phyloP scores from a whole-genome alignment of 1,140 invertebrate species.

The Octopus sinensis region DNA sequence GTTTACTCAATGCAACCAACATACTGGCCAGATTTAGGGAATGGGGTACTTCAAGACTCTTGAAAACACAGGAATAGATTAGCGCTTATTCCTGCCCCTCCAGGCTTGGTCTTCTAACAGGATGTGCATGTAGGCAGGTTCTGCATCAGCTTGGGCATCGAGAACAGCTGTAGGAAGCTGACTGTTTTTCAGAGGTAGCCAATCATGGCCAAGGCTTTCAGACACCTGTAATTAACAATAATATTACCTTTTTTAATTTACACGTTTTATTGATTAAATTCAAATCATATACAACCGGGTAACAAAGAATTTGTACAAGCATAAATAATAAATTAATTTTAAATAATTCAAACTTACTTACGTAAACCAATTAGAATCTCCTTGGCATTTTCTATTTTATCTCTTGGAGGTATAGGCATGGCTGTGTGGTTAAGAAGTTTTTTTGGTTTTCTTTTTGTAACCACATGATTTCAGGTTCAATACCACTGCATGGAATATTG shows the following conservation, averaged over 20 bases:
- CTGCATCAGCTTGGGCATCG: constrained; percentile 49
- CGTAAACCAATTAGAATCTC: no score
- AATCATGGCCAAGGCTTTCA: constrained; percentile 38
- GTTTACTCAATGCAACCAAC: no score
- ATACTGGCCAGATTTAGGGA: no score
- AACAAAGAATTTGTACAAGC: neutral
- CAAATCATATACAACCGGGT: neutral
- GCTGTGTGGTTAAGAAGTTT: no score
- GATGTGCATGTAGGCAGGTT: constrained; percentile 48
- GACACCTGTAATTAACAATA: constrained; percentile 42
- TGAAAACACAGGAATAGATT: neutral
- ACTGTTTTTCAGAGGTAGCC: constrained; percentile 44
- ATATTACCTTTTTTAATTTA: neutral
- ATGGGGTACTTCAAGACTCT: no score
- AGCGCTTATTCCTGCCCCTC: neutral
- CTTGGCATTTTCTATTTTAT: no score
- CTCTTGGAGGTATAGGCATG: no score
- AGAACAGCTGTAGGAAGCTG: constrained; percentile 46
- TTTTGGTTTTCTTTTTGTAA: no score
- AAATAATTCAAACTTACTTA: no score
- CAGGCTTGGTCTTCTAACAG: constrained; percentile 43
- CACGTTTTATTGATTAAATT: neutral
- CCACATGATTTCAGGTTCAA: no score
- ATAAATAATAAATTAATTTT: neutral
- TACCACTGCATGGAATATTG: no score